Evolutionary conservation across 2,113 vertebrate genomes (phyloP).

Genomic region (Mobula hypostoma): DNA sequence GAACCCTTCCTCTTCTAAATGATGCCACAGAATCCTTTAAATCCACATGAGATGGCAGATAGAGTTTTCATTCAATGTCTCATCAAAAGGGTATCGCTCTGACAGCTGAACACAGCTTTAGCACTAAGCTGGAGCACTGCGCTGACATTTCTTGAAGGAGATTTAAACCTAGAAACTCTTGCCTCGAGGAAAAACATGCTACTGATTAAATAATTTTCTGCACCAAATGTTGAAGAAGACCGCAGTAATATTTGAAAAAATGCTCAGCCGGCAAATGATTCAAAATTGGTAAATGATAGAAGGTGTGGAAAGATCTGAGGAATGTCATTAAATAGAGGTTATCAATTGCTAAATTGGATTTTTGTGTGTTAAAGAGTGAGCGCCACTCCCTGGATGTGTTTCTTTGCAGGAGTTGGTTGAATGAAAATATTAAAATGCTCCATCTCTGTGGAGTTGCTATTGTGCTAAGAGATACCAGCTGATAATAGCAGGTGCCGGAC

Average conservation of each 20-base stretch:
- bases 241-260: not conserved
- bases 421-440: slow-evolving; percentile 1
- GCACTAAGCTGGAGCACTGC: too few relatives aligned
- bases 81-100: not conserved
- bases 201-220: not conserved
- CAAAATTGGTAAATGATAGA: too few relatives aligned
- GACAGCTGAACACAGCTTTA: not conserved
- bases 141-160: not conserved
- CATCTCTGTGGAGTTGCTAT: not conserved
- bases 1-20: not conserved
- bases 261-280: not conserved
- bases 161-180: not conserved
- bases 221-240: not conserved
- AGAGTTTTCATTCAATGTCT: not conserved
- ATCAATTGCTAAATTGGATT: not conserved
- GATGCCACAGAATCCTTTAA: not conserved
- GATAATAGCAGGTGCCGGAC: slow-evolving; percentile 12
- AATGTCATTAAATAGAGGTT: not conserved
- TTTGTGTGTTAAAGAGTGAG: not conserved
- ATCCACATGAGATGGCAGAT: not conserved
- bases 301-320: not conserved
- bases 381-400: too few relatives aligned
- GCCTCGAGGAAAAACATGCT: not conserved
- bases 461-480: not conserved
- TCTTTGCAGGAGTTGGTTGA: not conserved